Conservation (phyloP, 2,797 vertebrate genomes). For the Anguilla marmorata region DNA sequence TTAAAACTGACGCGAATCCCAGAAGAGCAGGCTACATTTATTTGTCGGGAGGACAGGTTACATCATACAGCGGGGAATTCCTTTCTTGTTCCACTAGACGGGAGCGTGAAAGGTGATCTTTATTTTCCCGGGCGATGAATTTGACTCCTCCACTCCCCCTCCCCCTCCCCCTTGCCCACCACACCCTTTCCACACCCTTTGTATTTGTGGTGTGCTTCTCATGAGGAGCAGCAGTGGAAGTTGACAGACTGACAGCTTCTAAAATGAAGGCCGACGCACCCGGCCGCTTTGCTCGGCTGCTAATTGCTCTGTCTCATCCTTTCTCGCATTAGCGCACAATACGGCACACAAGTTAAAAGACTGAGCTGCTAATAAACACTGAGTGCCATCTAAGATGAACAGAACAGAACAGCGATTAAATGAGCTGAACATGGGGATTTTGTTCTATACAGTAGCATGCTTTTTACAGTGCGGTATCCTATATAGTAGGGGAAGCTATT, state of each 20-base stretch:
- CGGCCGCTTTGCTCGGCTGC: not conserved
- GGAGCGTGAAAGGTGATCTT: conserved; percentile 17
- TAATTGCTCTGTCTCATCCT: conserved; percentile 30
- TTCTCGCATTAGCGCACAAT: conserved; percentile 13
- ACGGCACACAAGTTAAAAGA: conserved; percentile 3
- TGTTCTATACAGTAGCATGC: not conserved
- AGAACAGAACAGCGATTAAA: conserved; percentile 21
- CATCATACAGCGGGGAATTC: conserved; percentile 10
- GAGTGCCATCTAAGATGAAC: not conserved
- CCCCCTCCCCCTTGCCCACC: not conserved
- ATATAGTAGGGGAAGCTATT: not conserved
- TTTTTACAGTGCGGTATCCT: not conserved
- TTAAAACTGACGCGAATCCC: conserved; percentile 25
- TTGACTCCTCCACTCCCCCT: not conserved
- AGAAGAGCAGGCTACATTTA: conserved; percentile 5
- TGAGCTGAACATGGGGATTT: not conserved
- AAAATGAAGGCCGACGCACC: conserved; percentile 17
- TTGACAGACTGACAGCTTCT: conserved; percentile 26
- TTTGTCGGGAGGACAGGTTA: conserved; percentile 6
- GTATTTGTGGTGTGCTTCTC: not conserved
- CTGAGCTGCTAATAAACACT: conserved; percentile 6
- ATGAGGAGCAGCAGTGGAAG: conserved; percentile 13
- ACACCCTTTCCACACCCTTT: conserved; percentile 6
- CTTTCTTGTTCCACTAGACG: conserved; percentile 8
- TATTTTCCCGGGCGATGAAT: conserved; percentile 22